A percentile compares a stretch with the other conserved stretches of the same genome.
Conservation (phyloP, 2,888 invertebrate genomes). For the Synergus japonicus region DNA sequence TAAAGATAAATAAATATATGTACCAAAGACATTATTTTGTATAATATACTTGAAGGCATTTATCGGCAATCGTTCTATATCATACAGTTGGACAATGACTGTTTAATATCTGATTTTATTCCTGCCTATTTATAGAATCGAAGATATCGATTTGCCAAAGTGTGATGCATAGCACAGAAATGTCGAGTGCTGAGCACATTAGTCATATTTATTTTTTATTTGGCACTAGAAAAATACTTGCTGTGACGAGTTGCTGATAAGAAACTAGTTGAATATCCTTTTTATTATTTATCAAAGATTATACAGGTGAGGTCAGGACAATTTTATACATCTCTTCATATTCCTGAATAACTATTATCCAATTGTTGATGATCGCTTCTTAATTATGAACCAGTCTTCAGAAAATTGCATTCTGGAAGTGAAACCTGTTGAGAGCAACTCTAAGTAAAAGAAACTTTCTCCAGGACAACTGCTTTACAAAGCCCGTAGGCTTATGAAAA, state of each 20-base stretch:
- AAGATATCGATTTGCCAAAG: slow-evolving; percentile 4
- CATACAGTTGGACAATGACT: neutral
- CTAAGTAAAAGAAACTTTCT: neutral
- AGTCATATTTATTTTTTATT: slow-evolving; percentile 14
- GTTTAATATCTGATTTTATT: neutral
- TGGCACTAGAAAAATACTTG: neutral
- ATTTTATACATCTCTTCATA: neutral
- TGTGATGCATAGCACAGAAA: slow-evolving; percentile 8
- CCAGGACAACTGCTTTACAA: neutral
- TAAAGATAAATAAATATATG: neutral
- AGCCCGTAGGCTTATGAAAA: neutral
- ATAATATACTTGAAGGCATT: neutral
- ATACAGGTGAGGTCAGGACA: neutral
- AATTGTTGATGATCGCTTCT: neutral
- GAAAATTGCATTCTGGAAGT: neutral
- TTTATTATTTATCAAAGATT: neutral
- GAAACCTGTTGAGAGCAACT: neutral
- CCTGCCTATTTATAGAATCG: slow-evolving; percentile 15
- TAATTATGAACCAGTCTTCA: neutral
- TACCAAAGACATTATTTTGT: neutral
- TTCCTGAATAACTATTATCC: neutral
- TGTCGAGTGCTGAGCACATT: neutral
- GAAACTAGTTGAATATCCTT: neutral
- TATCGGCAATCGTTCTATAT: neutral
- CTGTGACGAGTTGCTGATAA: neutral